These are phyloP conservation scores for Thaumetopoea pityocampa DNA, from an alignment of 1,140 invertebrate species.

Conservation along the genomic window DNA sequence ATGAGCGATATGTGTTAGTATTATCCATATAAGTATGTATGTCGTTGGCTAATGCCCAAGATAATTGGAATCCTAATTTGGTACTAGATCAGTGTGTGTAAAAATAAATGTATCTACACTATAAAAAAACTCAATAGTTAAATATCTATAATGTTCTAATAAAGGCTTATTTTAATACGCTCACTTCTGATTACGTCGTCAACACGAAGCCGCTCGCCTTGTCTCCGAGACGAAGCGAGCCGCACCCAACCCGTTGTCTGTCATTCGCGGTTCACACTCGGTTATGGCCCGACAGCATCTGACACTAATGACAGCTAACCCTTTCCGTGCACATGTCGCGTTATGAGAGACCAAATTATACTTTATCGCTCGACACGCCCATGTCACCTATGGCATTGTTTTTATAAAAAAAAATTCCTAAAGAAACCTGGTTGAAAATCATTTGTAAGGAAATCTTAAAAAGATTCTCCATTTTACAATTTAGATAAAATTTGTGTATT, in stretches of 20 bases:
- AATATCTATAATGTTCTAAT: background rate
- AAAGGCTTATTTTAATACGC: background rate
- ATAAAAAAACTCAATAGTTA: too few species aligned
- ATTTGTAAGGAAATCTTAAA: too few species aligned
- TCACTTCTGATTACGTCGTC: too few species aligned
- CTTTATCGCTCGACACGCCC: conserved; percentile 39
- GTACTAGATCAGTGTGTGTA: too few species aligned
- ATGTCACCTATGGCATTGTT: background rate
- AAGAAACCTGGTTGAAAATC: too few species aligned
- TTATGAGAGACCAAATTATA: conserved; percentile 54
- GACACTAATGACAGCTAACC: conserved; percentile 59
- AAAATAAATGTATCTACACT: too few species aligned
- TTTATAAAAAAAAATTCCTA: too few species aligned
- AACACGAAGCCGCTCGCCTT: conserved; percentile 11
- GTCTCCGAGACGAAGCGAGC: conserved; percentile 4
- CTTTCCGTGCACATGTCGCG: conserved; percentile 51
- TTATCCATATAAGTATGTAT: background rate
- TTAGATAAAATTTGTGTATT: too few species aligned
- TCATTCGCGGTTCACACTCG: conserved; percentile 29
- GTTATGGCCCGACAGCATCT: conserved; percentile 23
- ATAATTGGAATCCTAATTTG: too few species aligned
- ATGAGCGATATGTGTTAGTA: background rate
- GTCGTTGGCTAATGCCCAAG: too few species aligned
- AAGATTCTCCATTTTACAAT: too few species aligned
- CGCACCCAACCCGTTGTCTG: conserved; percentile 13